Conservation (phyloP, 2,888 invertebrate genomes). For the Prenolepis imparis region DNA sequence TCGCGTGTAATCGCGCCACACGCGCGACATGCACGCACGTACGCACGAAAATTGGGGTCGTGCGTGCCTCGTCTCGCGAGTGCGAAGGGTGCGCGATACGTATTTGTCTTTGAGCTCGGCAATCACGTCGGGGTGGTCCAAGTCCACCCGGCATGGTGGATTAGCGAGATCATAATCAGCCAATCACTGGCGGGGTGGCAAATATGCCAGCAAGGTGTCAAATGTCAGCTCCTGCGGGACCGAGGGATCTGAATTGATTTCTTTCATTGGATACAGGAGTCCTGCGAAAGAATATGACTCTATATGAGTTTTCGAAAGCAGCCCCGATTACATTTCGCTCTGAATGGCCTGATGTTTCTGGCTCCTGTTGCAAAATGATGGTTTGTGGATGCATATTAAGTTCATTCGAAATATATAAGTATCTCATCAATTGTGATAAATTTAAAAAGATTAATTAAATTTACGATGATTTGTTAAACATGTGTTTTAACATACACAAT, state of each 20-base stretch:
- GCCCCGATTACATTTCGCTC: slow-evolving; percentile 35
- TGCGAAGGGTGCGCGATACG: slow-evolving; percentile 59
- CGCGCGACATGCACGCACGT: slow-evolving; percentile 40
- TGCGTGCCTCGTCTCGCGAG: slow-evolving; percentile 61
- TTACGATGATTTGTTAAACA: background rate
- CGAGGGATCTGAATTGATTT: slow-evolving; percentile 76
- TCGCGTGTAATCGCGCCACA: slow-evolving; percentile 73
- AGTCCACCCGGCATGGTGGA: slow-evolving; percentile 72
- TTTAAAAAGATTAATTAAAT: background rate
- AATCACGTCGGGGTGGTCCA: slow-evolving; percentile 82
- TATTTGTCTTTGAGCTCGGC: slow-evolving; percentile 83
- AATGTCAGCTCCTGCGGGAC: slow-evolving; percentile 81
- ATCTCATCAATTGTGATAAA: background rate
- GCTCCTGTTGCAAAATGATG: background rate
- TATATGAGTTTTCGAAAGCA: slow-evolving; percentile 45
- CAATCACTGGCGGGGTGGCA: slow-evolving; percentile 79
- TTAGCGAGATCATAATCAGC: slow-evolving; percentile 86
- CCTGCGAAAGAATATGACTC: slow-evolving; percentile 33
- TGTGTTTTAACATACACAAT: background rate
- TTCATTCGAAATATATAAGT: background rate
- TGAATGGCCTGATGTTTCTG: slow-evolving; percentile 6
- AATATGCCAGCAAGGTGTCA: slow-evolving; percentile 80
- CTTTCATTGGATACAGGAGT: slow-evolving; percentile 52
- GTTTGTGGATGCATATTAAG: background rate
- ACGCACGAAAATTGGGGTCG: slow-evolving; percentile 65